These are phyloP conservation scores for Chromis chromis DNA, from an alignment of 2,797 vertebrate genomes.

Conservation along the genomic window DNA sequence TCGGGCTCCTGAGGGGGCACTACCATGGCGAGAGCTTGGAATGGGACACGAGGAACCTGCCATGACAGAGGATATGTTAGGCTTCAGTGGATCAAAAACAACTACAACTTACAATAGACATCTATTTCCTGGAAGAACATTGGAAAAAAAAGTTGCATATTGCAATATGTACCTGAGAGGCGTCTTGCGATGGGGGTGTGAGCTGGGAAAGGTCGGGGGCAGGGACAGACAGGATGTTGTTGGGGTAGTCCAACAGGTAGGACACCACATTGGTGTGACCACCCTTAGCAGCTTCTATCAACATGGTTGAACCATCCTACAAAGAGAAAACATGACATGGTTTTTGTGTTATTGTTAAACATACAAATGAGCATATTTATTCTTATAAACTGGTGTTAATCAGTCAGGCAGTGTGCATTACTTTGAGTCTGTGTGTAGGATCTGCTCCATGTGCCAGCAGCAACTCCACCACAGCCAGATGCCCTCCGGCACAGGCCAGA, in stretches of 20 bases:
- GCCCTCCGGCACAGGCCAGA: conserved; percentile 96
- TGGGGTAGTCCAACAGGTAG: conserved; percentile 98
- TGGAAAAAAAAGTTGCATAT: neutral
- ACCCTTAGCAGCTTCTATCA: conserved; percentile 99
- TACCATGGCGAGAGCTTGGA: conserved; percentile 98
- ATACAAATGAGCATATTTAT: neutral
- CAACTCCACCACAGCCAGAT: conserved; percentile 97
- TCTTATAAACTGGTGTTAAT: neutral
- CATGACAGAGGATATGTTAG: conserved; percentile 4
- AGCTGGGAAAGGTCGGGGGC: conserved; percentile 94
- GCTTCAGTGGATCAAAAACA: neutral
- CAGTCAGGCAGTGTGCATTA: conserved; percentile 65
- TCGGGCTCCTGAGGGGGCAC: conserved; percentile 99
- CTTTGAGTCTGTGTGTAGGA: conserved; percentile 99
- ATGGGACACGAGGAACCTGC: conserved; percentile 97
- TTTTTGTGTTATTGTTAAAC: neutral
- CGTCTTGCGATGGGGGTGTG: conserved; percentile 96
- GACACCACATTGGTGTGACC: conserved; percentile 99
- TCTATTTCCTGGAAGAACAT: neutral
- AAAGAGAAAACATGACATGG: conserved; percentile 16
- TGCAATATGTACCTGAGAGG: conserved; percentile 90
- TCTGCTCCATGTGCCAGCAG: conserved; percentile 97
- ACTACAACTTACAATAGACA: neutral
- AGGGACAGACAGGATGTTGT: conserved; percentile 95
- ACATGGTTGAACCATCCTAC: conserved; percentile 99